A percentile compares a stretch with the other conserved stretches of the same genome.
phyloP scores from a whole-genome alignment of 2,113 vertebrate genomes.

The human (Homo sapiens) region DNA sequence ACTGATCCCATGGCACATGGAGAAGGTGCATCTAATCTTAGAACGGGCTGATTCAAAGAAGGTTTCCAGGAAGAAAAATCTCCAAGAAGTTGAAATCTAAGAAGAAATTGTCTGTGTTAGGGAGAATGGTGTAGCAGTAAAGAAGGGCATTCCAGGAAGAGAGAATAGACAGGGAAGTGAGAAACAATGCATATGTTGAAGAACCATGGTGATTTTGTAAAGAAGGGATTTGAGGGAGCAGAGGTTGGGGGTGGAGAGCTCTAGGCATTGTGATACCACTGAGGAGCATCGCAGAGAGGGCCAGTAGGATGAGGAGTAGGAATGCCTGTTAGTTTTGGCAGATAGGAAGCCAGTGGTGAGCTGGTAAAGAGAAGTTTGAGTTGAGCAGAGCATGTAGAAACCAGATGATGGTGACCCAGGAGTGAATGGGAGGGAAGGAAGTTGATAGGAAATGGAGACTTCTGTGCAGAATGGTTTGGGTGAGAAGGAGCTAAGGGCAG shows the following conservation, averaged over 20 bases:
- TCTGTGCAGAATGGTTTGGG: neutral
- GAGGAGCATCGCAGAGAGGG: neutral
- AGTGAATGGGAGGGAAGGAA: neutral
- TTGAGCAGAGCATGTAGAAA: neutral
- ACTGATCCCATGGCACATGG: neutral
- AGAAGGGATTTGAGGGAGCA: neutral
- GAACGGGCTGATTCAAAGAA: neutral
- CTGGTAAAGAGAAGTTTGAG: neutral
- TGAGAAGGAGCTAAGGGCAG: neutral
- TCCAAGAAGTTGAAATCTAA: neutral
- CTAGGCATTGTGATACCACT: accelerated
- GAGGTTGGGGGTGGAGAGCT: neutral
- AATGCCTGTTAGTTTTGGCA: neutral
- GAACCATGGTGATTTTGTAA: neutral
- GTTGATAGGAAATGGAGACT: neutral
- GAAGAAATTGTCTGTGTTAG: neutral
- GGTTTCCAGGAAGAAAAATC: neutral
- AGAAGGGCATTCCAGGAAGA: neutral
- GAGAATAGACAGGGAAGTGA: neutral
- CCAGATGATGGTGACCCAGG: neutral
- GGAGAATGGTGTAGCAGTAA: too few relatives aligned
- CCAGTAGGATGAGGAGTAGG: neutral
- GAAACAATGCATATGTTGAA: neutral
- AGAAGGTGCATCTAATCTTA: neutral
- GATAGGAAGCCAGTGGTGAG: neutral